These are phyloP conservation scores for Chymomyza costata DNA, from an alignment of 1,140 invertebrate species.

Conservation along the genomic window DNA sequence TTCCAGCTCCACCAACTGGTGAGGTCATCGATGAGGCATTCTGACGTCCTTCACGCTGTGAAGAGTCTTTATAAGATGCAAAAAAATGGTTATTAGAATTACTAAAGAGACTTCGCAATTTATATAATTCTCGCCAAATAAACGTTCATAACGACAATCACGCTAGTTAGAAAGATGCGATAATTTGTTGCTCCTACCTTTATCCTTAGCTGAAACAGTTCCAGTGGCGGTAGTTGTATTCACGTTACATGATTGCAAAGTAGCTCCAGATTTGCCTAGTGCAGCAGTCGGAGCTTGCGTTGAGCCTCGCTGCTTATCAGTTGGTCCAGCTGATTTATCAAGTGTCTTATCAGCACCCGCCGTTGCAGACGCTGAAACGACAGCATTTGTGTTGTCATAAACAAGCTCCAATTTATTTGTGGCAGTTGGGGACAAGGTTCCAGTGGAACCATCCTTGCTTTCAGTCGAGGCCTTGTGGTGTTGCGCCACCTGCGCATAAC, in stretches of 20 bases:
- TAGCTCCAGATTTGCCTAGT: conserved; percentile 29
- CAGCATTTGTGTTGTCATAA: conserved; percentile 27
- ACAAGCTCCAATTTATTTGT: conserved; percentile 53
- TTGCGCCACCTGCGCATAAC: conserved; percentile 90
- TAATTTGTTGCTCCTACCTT: conserved; percentile 30
- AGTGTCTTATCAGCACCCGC: conserved; percentile 33
- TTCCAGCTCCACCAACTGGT: conserved; percentile 6
- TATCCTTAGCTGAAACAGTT: conserved; percentile 39
- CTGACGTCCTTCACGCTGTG: conserved; percentile 36
- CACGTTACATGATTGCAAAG: conserved; percentile 9
- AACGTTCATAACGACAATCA: too few relatives aligned
- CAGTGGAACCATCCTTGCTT: conserved; percentile 35
- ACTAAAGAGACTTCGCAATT: too few relatives aligned
- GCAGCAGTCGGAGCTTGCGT: conserved; percentile 11
- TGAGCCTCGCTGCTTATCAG: conserved; percentile 31
- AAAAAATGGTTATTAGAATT: too few relatives aligned
- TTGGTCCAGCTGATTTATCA: conserved; percentile 10
- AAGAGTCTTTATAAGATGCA: conserved; percentile 40
- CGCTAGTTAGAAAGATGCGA: too few relatives aligned
- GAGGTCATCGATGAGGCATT: conserved; percentile 37
- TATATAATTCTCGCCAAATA: too few relatives aligned
- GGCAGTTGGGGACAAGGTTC: conserved; percentile 41
- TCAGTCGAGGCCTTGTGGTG: conserved; percentile 78
- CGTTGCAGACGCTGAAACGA: conserved; percentile 3
- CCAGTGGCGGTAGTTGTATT: conserved; percentile 10